Evolutionary conservation across 2,888 invertebrate genomes (phyloP), one percentile per base, ranked within the genome.

Genomic region (Cremastinae sp.): DNA sequence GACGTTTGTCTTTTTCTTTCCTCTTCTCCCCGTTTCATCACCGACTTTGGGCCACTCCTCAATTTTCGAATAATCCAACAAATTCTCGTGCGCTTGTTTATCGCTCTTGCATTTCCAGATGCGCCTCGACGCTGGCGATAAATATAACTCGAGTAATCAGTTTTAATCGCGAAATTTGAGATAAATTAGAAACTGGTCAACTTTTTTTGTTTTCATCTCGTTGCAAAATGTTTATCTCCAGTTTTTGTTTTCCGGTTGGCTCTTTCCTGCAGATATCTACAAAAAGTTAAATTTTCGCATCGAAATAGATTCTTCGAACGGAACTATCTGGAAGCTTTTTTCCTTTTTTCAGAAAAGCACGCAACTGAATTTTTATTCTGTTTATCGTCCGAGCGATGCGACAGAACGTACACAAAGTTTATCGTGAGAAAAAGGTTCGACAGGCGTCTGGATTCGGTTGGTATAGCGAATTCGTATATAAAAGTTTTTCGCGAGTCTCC

Each of bases 31-130:
- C 45, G 55, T 68, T 51, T 62, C 53, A 62, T 68, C 75, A 55
- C 45, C 55, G 58, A 8, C 68, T 62, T 72, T 22, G 56, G 49
- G 53, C 73, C 73, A 68, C 72, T 75, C 72, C 75, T 75, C 62
- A 68, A 75, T 75, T 62, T 62, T 20, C 22, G 45, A 22, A 51
- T 64, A 56, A 5, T 62, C 62, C 20, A 18, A 2, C 37, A 41
- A 28, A 12, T 39, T 8, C 28, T 8, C 56, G 53, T 18, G 28
- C 39, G 20, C n/a, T 22, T 62, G 20, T 35, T 39, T 72, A 58
- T 58, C 61, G 12, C 18, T 56, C 2, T n/a, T 37, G 58, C 59
- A 35, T 59, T 65, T 20, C 28, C 43, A 43, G 45, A 68, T 78
- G 71, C 68, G 69, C 71, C 55, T 41, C 53, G 61, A 65, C 49